phyloP scores from a whole-genome alignment of 2,113 vertebrate species.

The Lophura nycthemera region DNA sequence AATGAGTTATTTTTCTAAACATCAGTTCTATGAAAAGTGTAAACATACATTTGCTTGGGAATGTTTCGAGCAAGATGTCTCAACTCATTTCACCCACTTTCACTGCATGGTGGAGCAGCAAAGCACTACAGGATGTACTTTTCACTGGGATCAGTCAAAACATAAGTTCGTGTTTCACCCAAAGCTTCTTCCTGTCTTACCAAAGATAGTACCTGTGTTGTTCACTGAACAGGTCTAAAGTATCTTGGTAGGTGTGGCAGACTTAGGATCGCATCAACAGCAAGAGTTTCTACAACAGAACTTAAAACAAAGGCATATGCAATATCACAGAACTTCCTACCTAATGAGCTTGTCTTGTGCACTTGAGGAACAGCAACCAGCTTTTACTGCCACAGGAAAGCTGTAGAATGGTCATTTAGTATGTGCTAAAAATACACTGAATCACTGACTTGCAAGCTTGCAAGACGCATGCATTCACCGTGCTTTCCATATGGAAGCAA shows the following conservation, averaged over 20 bases:
- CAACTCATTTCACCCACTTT: background rate
- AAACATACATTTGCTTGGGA: background rate
- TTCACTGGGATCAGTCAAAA: background rate
- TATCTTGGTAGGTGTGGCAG: background rate
- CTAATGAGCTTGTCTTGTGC: accelerated
- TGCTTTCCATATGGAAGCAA: background rate
- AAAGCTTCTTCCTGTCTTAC: background rate
- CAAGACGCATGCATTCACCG: background rate
- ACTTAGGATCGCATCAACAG: background rate
- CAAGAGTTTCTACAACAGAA: background rate
- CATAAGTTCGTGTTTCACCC: background rate
- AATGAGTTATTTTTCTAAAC: background rate
- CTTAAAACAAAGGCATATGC: background rate
- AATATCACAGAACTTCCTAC: background rate
- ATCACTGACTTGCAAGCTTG: background rate
- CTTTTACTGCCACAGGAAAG: background rate
- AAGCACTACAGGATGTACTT: background rate
- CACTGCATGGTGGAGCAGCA: background rate
- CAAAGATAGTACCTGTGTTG: background rate
- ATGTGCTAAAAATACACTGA: background rate
- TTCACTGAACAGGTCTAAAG: background rate
- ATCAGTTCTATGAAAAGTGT: background rate
- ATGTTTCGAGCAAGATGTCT: background rate
- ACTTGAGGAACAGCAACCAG: background rate
- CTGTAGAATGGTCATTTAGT: background rate